Conservation (phyloP, 2,888 invertebrate species). For the Norana najaformis region DNA sequence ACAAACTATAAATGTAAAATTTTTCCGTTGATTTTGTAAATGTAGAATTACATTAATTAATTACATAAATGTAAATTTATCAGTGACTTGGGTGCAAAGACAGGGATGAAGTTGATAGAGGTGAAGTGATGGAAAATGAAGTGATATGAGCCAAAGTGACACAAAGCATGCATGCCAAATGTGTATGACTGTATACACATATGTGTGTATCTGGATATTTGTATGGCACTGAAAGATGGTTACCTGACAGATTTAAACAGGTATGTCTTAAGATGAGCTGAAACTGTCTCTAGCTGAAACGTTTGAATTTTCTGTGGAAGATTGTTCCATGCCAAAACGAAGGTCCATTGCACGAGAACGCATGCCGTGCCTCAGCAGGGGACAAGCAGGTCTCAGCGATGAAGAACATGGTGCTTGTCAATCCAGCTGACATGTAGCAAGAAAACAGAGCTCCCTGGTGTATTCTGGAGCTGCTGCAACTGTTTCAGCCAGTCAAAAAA, state of each 20-base stretch:
- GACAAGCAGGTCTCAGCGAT: too few relatives aligned
- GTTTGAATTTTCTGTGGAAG: not conserved
- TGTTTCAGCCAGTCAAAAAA: not conserved
- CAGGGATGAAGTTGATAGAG: not conserved
- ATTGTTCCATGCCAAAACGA: not conserved
- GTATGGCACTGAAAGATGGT: not conserved
- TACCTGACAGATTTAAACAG: not conserved
- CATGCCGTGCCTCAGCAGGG: not conserved
- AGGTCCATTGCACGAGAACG: not conserved
- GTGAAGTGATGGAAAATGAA: not conserved
- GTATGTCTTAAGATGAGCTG: not conserved
- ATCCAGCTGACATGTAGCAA: too few relatives aligned
- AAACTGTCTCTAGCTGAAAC: not conserved
- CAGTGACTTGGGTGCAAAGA: not conserved
- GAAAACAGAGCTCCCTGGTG: not conserved
- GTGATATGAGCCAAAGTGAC: not conserved
- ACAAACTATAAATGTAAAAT: not conserved
- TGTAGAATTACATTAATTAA: slow-evolving; percentile 5
- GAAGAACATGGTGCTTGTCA: too few relatives aligned
- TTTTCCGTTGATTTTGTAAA: not conserved
- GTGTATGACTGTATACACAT: too few relatives aligned
- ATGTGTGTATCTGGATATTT: not conserved
- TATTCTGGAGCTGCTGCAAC: not conserved
- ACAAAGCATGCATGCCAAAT: not conserved
- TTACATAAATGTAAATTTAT: slow-evolving; percentile 13